Conservation (phyloP, 2,888 invertebrate species). For the Lissonota sp. region DNA sequence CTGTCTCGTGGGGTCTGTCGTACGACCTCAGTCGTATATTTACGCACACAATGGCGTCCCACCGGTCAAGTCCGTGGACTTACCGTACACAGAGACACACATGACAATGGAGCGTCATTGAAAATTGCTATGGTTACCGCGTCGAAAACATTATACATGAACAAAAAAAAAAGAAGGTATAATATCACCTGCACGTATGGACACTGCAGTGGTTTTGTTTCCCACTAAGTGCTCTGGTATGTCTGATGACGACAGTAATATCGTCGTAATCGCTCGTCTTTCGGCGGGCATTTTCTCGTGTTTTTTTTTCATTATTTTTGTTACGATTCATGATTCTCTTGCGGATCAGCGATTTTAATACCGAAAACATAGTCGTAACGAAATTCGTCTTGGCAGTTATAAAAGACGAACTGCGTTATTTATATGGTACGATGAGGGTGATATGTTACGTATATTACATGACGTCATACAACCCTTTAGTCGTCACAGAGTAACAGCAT, state of each 20-base stretch:
- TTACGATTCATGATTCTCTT: too few relatives aligned
- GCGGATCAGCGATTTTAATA: too few relatives aligned
- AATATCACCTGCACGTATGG: too few relatives aligned
- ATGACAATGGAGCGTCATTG: slow-evolving; percentile 17
- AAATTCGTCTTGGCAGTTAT: neutral
- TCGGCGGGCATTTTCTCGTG: too few relatives aligned
- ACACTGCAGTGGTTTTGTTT: too few relatives aligned
- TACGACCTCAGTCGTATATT: slow-evolving; percentile 9
- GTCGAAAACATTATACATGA: slow-evolving; percentile 54
- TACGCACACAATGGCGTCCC: neutral
- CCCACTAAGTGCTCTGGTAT: too few relatives aligned
- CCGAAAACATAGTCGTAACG: too few relatives aligned
- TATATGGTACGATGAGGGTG: too few relatives aligned
- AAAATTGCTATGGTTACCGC: slow-evolving; percentile 66
- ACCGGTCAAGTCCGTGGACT: neutral
- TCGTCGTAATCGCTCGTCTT: too few relatives aligned
- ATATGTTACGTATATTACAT: neutral
- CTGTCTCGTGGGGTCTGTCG: neutral
- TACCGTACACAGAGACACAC: slow-evolving; percentile 26
- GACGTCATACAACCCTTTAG: neutral
- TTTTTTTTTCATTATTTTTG: too few relatives aligned
- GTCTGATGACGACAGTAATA: too few relatives aligned
- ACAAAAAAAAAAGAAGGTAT: neutral
- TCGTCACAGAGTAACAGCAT: slow-evolving; percentile 13
- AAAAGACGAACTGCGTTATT: neutral